Percentiles rank a stretch among this genome's conserved stretches.
These are phyloP conservation scores for Epiblema foenella DNA, from an alignment of 2,888 invertebrate species.

Conservation along the genomic window DNA sequence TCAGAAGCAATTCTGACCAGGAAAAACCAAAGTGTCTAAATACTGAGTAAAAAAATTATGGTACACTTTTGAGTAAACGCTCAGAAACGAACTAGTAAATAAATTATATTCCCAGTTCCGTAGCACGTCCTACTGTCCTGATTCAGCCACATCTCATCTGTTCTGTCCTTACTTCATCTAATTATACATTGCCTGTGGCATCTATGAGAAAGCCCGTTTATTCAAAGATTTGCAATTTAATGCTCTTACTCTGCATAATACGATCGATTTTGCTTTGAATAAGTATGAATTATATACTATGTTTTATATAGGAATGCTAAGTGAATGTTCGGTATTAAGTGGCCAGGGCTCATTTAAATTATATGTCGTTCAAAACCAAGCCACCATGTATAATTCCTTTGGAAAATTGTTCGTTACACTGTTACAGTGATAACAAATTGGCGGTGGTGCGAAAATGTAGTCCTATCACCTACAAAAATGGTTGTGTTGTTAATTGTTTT, in stretches of 20 bases:
- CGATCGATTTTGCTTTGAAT: constrained; percentile 28
- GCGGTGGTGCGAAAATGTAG: background rate
- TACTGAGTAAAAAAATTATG: no score
- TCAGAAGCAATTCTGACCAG: no score
- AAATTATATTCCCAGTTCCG: constrained; percentile 18
- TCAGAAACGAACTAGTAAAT: no score
- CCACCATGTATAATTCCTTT: background rate
- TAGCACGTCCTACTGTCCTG: constrained; percentile 33
- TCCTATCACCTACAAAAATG: no score
- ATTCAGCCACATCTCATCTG: constrained; percentile 28
- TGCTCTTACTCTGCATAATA: constrained; percentile 27
- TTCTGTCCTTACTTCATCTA: constrained; percentile 26
- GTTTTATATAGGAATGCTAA: constrained; percentile 27
- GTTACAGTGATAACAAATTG: background rate
- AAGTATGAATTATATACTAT: constrained; percentile 17
- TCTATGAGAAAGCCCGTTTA: constrained; percentile 28
- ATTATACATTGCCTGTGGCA: constrained; percentile 28
- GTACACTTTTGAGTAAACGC: no score
- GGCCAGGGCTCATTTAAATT: constrained; percentile 10
- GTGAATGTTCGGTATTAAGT: constrained; percentile 32
- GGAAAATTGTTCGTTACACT: background rate
- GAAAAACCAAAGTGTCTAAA: no score
- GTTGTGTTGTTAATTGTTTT: no score
- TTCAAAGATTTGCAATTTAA: constrained; percentile 24
- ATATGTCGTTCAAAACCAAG: constrained; percentile 14